Conservation (phyloP, 2,113 vertebrate genomes). For the Hassar affinis region DNA sequence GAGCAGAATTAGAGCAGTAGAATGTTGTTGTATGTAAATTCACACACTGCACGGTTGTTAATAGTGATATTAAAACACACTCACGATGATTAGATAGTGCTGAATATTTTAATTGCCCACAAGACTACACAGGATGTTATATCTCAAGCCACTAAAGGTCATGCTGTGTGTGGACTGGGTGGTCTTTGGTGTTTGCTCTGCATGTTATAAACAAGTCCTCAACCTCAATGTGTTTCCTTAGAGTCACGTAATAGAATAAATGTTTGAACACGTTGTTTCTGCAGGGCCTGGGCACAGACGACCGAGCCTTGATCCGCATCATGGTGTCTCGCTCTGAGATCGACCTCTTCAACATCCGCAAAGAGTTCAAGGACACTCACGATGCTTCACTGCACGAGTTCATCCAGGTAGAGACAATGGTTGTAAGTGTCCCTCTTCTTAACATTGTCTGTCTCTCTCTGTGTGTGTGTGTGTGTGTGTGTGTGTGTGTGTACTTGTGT, state of each 20-base stretch:
- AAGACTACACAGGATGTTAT: conserved; percentile 6
- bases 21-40: neutral
- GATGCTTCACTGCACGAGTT: conserved; percentile 87
- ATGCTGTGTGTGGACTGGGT: neutral
- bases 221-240: neutral
- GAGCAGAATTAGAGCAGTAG: neutral
- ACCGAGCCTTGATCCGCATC: conserved; percentile 89
- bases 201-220: conserved; percentile 1
- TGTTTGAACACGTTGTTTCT: neutral
- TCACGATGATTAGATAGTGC: neutral
- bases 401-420: conserved; percentile 85
- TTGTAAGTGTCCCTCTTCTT: conserved; percentile 68
- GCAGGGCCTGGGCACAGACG: conserved; percentile 92
- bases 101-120: neutral
- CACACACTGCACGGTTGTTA: neutral
- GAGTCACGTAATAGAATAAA: neutral
- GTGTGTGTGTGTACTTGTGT: neutral
- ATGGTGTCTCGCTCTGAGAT: conserved; percentile 91
- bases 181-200: neutral
- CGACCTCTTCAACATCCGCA: conserved; percentile 89
- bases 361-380: conserved; percentile 87
- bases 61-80: neutral
- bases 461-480: neutral
- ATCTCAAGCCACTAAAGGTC: conserved; percentile 4
- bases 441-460: conserved; percentile 59